phyloP scores from a whole-genome alignment of 2,113 vertebrate species.

The Tympanuchus pallidicinctus region DNA sequence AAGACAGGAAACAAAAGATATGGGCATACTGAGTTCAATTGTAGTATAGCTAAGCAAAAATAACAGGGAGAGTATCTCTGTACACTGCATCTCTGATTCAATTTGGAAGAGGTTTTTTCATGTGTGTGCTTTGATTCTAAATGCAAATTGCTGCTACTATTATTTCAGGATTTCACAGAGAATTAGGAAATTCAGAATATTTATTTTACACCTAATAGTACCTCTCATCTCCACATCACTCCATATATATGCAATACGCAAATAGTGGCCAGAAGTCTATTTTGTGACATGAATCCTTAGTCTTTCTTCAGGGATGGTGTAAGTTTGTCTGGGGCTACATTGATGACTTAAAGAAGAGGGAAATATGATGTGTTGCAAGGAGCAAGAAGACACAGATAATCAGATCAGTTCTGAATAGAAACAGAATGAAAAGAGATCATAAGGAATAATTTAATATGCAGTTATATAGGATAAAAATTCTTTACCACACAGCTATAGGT shows the following conservation, averaged over 20 bases:
- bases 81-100: not conserved
- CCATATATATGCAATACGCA: not conserved
- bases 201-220: not conserved
- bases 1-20: not conserved
- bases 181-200: not conserved
- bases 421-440: not conserved
- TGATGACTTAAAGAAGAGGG: not conserved
- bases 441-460: not conserved
- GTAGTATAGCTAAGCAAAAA: not conserved
- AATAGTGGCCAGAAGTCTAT: not conserved
- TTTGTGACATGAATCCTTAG: not conserved
- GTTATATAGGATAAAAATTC: fast-evolving
- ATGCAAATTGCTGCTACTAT: not conserved
- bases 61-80: not conserved
- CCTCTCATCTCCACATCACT: not conserved
- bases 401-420: not conserved
- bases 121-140: not conserved
- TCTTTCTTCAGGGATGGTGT: not conserved
- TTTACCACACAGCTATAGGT: not conserved
- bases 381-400: not conserved
- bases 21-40: fast-evolving
- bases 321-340: not conserved
- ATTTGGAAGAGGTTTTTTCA: not conserved
- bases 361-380: not conserved
- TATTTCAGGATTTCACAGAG: not conserved